Evolutionary conservation across 1,140 invertebrate species (phyloP), one percentile per base, ranked within the genome.

Genomic region (Danaus melanippus): DNA sequence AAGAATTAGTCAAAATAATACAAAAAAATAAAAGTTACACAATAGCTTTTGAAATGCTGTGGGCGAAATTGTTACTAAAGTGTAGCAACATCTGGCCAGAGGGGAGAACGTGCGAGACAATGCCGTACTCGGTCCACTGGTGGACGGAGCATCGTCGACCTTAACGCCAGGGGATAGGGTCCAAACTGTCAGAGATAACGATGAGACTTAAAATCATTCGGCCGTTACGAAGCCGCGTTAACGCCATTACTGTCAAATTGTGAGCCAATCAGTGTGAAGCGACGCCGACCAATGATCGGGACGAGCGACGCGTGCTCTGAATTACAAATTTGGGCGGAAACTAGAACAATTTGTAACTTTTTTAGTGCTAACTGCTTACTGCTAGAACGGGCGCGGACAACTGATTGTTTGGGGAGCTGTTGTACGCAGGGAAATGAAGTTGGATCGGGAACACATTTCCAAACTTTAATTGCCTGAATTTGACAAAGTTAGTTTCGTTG

Each of bases 241-340:
- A 86, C 83, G 79, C 83, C 83, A 86, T 86, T 82, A 82, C 75
- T 86, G 81, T 84, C 83, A 84, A 82, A 80, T 78, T 77, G 83
- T 74, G 48, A 61, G 81, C 83, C 83, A 86, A 86, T 86, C 79
- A 77, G 73, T 66, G 66, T 48, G 60, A 15, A 64, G 65, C 57
- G 60, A 63, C 60, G 63, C 69, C 65, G 68, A 72, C 79, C 83
- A 86, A 86, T 83, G 64, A 71, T 64, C 15, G 66, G 53, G 46
- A 44, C 53, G 58, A 62, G 56, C 50, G 46, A 62, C 63, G 66
- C 76, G 78, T 81, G 80, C 68, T 71, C 60, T 65, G 79, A 82
- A 84, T 84, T 69, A 70, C 67, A 80, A 86, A 80, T 79, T 85
- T 75, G 62, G 71, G 76, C 69, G 74, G 67, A 74, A 84, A 79